These are phyloP conservation scores for Eristalis intricaria DNA, from an alignment of 2,888 invertebrate genomes.

Conservation along the genomic window DNA sequence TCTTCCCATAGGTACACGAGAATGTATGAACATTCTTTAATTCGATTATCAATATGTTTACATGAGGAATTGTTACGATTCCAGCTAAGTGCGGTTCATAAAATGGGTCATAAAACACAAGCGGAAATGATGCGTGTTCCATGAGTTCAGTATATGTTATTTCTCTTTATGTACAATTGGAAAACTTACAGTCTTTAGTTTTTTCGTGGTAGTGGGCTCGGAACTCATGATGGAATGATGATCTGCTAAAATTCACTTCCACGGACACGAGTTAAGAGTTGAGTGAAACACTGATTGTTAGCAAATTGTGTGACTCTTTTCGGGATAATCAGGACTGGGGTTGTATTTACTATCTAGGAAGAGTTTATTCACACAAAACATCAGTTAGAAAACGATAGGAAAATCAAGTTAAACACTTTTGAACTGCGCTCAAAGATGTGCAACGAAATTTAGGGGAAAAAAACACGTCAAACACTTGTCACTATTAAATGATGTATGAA, in stretches of 20 bases:
- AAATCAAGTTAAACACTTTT: background rate
- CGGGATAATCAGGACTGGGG: background rate
- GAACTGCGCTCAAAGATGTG: conserved; percentile 3
- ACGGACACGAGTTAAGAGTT: background rate
- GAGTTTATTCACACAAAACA: background rate
- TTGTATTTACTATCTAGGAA: background rate
- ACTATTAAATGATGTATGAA: background rate
- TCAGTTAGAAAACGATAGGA: background rate
- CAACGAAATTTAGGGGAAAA: background rate
- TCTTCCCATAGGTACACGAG: background rate
- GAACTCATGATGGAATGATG: conserved; percentile 43
- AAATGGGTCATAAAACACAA: conserved; percentile 7
- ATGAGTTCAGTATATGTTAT: background rate
- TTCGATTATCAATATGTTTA: conserved; percentile 15
- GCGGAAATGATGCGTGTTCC: background rate
- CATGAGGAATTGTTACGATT: background rate
- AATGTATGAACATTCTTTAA: background rate
- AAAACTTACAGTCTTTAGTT: conserved; percentile 61
- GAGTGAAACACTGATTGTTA: conserved; percentile 8
- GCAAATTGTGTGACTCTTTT: background rate
- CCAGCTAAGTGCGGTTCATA: background rate
- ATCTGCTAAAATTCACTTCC: background rate
- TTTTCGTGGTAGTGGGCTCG: conserved; percentile 58
- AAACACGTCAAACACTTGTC: conserved; percentile 19
- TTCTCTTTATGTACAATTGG: background rate